phyloP scores from a whole-genome alignment of 92 coral and sea anemone genomes.

The Bergia puertoricense region DNA sequence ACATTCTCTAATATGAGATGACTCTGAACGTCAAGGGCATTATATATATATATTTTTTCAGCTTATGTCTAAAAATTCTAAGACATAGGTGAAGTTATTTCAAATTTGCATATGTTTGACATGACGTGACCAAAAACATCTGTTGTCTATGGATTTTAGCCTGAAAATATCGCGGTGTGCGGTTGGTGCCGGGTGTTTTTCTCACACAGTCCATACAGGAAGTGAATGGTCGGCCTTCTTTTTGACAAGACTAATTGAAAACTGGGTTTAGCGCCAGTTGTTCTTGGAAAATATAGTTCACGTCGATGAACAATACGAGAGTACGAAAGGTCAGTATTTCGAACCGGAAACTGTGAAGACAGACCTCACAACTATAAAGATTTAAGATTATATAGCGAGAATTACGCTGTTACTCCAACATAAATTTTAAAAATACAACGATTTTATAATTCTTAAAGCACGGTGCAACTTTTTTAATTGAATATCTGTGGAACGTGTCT shows the following conservation, averaged over 20 bases:
- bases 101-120: neutral
- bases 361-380: neutral
- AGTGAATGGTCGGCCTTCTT: neutral
- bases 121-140: constrained; percentile 3
- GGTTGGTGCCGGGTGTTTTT: neutral
- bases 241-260: neutral
- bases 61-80: neutral
- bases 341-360: neutral
- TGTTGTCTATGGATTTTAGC: constrained; percentile 9
- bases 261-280: neutral
- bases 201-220: neutral
- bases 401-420: neutral
- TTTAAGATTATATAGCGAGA: neutral
- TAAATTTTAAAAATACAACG: neutral
- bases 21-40: neutral
- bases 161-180: neutral
- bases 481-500: neutral
- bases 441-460: neutral
- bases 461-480: neutral
- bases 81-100: neutral
- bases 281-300: neutral
- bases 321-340: constrained; percentile 13
- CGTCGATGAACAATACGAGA: neutral
- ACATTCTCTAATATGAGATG: neutral
- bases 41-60: neutral